Evolutionary conservation across 1,140 invertebrate genomes (phyloP).

Genomic region (Cyclina sinensis): DNA sequence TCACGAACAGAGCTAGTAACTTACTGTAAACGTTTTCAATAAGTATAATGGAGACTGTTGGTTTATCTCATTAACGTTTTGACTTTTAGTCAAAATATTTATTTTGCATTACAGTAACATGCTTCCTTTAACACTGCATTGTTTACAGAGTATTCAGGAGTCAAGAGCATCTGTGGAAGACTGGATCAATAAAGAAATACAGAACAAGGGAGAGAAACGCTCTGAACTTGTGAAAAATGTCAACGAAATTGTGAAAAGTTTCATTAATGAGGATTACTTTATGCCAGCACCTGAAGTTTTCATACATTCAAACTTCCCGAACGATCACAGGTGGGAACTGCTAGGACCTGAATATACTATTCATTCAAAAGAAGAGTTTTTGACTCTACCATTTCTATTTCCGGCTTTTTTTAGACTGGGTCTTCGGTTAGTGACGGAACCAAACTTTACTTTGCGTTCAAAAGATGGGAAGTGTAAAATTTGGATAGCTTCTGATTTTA

Average conservation of each 20-base stretch:
- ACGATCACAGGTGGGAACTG: constrained; percentile 43
- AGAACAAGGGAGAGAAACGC: not conserved
- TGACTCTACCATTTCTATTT: constrained; percentile 42
- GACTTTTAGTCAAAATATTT: too few species aligned
- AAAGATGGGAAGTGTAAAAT: constrained; percentile 39
- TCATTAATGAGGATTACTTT: constrained; percentile 63
- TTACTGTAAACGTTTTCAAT: too few species aligned
- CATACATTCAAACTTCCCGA: constrained; percentile 36
- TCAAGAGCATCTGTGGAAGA: not conserved
- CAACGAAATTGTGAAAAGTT: constrained; percentile 36
- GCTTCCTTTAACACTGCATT: too few species aligned
- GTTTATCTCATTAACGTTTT: too few species aligned
- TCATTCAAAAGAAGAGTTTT: constrained; percentile 22
- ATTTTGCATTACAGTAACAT: too few species aligned
- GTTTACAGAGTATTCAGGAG: constrained; percentile 9
- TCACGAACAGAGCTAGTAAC: too few species aligned
- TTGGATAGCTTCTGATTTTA: constrained; percentile 26
- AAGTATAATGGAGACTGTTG: too few species aligned
- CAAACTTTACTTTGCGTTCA: constrained; percentile 29
- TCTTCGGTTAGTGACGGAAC: constrained; percentile 10
- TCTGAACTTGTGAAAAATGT: constrained; percentile 3
- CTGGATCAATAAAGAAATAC: constrained; percentile 29
- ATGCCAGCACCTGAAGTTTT: constrained; percentile 63
- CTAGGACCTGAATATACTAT: constrained; percentile 25
- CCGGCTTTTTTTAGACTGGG: constrained; percentile 61